Conservation (phyloP, 2,888 invertebrate genomes). For the Halocaridina rubra region DNA sequence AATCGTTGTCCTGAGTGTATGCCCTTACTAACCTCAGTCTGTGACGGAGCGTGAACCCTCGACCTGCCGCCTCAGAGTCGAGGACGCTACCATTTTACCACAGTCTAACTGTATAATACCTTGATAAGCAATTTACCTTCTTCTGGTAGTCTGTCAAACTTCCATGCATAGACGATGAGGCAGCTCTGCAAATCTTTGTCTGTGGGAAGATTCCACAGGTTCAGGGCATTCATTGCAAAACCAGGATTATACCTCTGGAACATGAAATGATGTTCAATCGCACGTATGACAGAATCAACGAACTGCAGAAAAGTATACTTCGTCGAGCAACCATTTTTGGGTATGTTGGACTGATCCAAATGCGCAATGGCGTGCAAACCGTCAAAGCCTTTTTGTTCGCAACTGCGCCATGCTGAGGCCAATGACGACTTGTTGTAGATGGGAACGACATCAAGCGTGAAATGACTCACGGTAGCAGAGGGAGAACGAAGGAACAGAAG, state of each 20-base stretch:
- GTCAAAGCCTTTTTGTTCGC: neutral
- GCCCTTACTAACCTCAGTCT: too few relatives aligned
- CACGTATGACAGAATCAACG: neutral
- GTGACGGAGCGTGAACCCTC: too few relatives aligned
- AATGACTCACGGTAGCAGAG: neutral
- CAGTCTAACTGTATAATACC: too few relatives aligned
- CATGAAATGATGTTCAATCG: neutral
- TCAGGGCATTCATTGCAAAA: neutral
- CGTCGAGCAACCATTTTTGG: neutral
- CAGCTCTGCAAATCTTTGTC: neutral
- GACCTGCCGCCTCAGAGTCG: too few relatives aligned
- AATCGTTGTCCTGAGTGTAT: too few relatives aligned
- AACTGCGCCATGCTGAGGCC: neutral
- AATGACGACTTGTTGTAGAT: neutral
- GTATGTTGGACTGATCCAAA: neutral
- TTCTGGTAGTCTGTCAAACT: neutral
- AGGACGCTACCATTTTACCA: too few relatives aligned
- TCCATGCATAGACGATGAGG: neutral
- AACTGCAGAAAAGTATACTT: neutral
- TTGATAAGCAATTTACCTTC: too few relatives aligned
- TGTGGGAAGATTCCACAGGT: neutral
- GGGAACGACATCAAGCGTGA: neutral
- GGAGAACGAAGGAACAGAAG: neutral
- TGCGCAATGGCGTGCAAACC: neutral
- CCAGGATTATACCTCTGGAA: neutral